Evolutionary conservation across 2,113 vertebrate species (phyloP).

Genomic region (Pelvicachromis taeniatus): DNA sequence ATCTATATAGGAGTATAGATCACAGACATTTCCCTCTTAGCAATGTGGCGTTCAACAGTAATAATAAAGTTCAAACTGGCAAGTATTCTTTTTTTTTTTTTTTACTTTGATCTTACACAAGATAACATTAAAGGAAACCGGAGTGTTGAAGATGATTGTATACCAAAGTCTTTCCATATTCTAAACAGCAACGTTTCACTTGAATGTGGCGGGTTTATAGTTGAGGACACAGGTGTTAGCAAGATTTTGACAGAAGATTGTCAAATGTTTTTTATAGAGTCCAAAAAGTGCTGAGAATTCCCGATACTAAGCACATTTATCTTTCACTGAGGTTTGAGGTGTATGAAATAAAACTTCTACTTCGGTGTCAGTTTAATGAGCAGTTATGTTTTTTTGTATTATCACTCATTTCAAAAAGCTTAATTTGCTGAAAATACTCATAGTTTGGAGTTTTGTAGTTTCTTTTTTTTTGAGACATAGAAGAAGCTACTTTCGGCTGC

Average conservation of each 20-base stretch:
- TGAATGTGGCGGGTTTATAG: neutral
- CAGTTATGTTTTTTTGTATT: neutral
- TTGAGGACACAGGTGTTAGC: neutral
- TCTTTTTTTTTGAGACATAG: neutral
- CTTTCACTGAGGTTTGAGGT: neutral
- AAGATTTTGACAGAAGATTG: neutral
- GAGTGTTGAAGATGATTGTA: neutral
- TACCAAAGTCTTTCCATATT: neutral
- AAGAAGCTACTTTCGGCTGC: neutral
- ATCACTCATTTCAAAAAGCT: fast-evolving
- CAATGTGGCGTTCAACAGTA: neutral
- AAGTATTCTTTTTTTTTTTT: neutral
- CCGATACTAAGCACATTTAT: neutral
- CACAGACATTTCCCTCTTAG: neutral
- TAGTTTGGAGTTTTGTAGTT: neutral
- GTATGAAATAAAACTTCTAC: neutral
- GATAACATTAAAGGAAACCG: neutral
- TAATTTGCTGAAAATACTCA: neutral
- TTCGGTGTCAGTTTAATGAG: neutral
- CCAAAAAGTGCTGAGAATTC: neutral
- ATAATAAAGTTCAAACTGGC: neutral
- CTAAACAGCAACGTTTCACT: neutral
- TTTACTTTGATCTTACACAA: neutral
- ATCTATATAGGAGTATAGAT: fast-evolving
- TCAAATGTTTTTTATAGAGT: neutral